Base-by-base conservation (phyloP, 2,113 vertebrate species). In the Cynocephalus volans region DNA sequence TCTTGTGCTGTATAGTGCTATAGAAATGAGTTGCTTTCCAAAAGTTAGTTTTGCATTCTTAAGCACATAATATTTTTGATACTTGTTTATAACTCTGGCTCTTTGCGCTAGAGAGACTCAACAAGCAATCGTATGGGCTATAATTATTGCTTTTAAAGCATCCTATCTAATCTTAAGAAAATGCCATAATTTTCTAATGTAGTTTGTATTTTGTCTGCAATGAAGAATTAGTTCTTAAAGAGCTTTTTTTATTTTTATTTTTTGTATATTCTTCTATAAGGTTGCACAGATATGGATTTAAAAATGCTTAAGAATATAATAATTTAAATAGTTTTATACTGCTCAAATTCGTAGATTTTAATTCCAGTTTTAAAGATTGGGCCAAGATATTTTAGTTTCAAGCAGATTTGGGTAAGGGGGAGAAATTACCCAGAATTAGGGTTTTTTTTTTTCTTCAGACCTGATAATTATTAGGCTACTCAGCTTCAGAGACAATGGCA, bases 21-120 rank as follows among this genome's bases (percentile, higher is more conserved):
- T 64, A 80, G 18, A 89, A 96, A 89, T 90, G 10, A 73, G 17
- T 89, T 90, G 56, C 19, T 83, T 67, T n/a, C 58, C 62, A 62
- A 72, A 45, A 65, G 17, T 65, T 41, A 33, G 11, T 84, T 70
- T 96, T 85, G 5, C 12, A 54, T 23, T 69, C 26, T 85, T 96
- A 64, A 85, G 45, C 56, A 58, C 24, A 54, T 60, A 31, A 3
- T 76, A 76, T 88, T 88, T 92, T 88, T 75, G 17, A 15, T 72
- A 93, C 26, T 72, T 79, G 19, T 85, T 73, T 80, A 65, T 70
- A 73, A 85, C 41, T 70, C 52, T 90, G 48, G 45, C 4, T 41
- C 54, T 58, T 50, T 90, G 8, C 17, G n/a, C 24, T 45, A 85
- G 6, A 13, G 0, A 84, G 4, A 64, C 17, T 52, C 28, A 89